Conservation (phyloP, 1,140 invertebrate species). For the Drosophila bocki region DNA sequence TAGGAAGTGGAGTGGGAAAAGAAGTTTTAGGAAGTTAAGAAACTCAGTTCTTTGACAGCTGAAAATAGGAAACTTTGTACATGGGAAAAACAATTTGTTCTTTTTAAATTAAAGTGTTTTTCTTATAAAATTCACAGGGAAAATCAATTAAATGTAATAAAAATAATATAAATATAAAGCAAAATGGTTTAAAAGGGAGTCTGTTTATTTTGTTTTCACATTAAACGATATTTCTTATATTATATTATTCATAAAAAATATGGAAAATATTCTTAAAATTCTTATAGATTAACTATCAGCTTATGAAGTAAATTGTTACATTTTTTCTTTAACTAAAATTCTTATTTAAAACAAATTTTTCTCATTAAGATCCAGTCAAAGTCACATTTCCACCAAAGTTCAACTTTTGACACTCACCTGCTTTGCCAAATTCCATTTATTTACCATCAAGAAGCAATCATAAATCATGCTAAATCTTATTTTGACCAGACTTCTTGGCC, state of each 20-base stretch:
- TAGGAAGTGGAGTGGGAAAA: not conserved
- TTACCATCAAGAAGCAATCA: slow-evolving; percentile 23
- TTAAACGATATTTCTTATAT: no score
- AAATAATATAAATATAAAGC: no score
- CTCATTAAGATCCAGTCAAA: not conserved
- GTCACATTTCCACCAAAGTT: not conserved
- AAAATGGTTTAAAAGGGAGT: no score
- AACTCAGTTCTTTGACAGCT: slow-evolving; percentile 3
- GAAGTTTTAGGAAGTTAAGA: not conserved
- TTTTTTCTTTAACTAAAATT: not conserved
- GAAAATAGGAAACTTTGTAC: not conserved
- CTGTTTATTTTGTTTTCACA: no score
- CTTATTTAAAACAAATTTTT: not conserved
- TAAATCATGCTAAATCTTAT: slow-evolving; percentile 58
- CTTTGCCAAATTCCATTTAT: slow-evolving; percentile 14
- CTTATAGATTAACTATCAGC: not conserved
- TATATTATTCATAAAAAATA: no score
- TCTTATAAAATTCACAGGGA: not conserved
- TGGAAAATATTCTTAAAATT: not conserved
- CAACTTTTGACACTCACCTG: not conserved
- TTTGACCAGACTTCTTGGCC: slow-evolving; percentile 16
- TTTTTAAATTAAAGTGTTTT: not conserved
- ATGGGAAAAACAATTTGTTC: not conserved
- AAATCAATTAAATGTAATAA: not conserved
- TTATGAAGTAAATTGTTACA: not conserved